phyloP scores from a whole-genome alignment of 2,888 invertebrate genomes.

The Clanis bilineata region DNA sequence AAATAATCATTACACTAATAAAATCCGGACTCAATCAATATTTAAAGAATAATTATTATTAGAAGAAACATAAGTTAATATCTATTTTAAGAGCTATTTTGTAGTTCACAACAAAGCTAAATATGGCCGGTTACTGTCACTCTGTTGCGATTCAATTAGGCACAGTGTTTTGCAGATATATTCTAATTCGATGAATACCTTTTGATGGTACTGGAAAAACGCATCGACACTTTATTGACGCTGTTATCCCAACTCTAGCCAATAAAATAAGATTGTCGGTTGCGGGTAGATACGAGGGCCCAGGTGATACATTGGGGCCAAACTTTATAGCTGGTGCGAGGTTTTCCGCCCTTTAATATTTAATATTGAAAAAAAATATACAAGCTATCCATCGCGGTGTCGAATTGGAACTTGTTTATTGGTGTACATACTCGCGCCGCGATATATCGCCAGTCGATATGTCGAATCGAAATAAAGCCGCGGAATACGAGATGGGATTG shows the following conservation, averaged over 20 bases:
- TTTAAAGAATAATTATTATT: too few species aligned
- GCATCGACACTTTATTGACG: slow-evolving; percentile 38
- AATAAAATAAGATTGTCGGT: slow-evolving; percentile 74
- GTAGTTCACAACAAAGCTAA: background rate
- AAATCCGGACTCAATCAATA: too few species aligned
- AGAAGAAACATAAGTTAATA: too few species aligned
- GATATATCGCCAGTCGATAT: slow-evolving; percentile 30
- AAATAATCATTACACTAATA: too few species aligned
- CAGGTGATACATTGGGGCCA: slow-evolving; percentile 73
- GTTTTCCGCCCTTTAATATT: slow-evolving; percentile 75
- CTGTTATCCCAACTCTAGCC: slow-evolving; percentile 47
- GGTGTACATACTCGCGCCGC: slow-evolving; percentile 34
- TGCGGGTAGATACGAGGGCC: slow-evolving; percentile 54
- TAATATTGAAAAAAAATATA: slow-evolving; percentile 68
- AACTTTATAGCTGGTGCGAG: slow-evolving; percentile 72
- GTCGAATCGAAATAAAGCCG: slow-evolving; percentile 26
- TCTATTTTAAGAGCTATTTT: too few species aligned
- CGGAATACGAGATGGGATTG: slow-evolving; percentile 15
- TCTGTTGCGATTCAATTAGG: background rate
- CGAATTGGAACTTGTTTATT: slow-evolving; percentile 61
- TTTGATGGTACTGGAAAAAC: background rate
- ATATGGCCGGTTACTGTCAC: background rate
- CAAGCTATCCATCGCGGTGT: slow-evolving; percentile 58
- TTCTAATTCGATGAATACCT: background rate
- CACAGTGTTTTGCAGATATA: background rate